Conservation (phyloP, 1,140 invertebrate genomes). For the Mylabris phalerata region DNA sequence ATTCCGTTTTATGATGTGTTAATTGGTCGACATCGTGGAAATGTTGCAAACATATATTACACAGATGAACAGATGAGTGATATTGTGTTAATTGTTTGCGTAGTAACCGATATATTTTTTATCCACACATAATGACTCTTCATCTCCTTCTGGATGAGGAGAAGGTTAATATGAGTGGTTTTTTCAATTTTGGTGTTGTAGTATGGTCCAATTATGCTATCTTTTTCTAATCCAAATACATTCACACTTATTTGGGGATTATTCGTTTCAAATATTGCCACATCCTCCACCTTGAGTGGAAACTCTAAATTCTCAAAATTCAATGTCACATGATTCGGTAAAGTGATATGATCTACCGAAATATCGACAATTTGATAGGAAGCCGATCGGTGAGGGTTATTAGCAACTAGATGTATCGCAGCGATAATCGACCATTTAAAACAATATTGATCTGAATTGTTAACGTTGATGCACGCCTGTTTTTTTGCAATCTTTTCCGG, state of each 20-base stretch:
- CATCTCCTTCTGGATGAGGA: not conserved
- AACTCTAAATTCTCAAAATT: not conserved
- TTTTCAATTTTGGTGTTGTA: not conserved
- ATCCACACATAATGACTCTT: constrained; percentile 5
- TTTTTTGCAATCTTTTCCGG: no score
- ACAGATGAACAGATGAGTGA: not conserved
- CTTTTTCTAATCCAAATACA: not conserved
- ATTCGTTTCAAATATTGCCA: not conserved
- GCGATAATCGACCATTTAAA: not conserved
- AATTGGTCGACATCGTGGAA: not conserved
- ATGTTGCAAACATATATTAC: constrained; percentile 1
- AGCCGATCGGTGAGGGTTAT: constrained; percentile 16
- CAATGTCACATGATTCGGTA: no score
- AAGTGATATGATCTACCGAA: no score
- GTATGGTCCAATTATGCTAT: not conserved
- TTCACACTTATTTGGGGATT: not conserved
- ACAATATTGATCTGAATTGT: not conserved
- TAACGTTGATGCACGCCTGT: constrained; percentile 28
- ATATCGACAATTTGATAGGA: constrained; percentile 1
- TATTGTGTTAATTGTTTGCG: not conserved
- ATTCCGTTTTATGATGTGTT: not conserved
- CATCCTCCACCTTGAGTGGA: not conserved
- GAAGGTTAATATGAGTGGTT: not conserved
- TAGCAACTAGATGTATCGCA: constrained; percentile 18
- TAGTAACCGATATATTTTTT: not conserved